phyloP scores from a whole-genome alignment of 2,888 invertebrate genomes.

The Lydus trimaculatus region DNA sequence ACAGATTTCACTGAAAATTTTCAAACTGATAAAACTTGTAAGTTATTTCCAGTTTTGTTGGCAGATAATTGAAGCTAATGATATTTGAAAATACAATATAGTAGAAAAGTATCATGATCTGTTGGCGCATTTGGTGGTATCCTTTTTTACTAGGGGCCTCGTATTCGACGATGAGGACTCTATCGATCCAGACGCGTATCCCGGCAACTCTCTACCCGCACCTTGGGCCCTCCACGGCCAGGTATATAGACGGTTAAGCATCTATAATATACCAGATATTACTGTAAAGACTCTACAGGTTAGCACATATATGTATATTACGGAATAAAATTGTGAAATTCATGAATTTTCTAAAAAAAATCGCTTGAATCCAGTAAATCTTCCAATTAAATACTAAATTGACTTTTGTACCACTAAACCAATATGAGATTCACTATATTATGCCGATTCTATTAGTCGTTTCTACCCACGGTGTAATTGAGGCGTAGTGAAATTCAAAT shows the following conservation, averaged over 20 bases:
- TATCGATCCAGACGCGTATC: slow-evolving; percentile 41
- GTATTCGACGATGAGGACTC: slow-evolving; percentile 37
- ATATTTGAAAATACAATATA: neutral
- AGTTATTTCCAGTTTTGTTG: neutral
- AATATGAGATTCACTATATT: slow-evolving; percentile 6
- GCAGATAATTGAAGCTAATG: neutral
- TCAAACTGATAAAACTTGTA: neutral
- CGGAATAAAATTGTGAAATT: neutral
- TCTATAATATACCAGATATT: slow-evolving; percentile 10
- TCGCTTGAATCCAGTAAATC: neutral
- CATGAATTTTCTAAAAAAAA: neutral
- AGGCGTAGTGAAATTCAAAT: slow-evolving; percentile 18
- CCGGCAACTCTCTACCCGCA: slow-evolving; percentile 36
- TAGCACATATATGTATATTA: slow-evolving; percentile 8
- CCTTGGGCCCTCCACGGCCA: slow-evolving; percentile 35
- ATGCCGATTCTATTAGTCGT: slow-evolving; percentile 17
- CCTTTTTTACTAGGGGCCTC: slow-evolving; percentile 36
- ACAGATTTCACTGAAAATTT: neutral
- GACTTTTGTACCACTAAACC: neutral
- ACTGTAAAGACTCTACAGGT: slow-evolving; percentile 33
- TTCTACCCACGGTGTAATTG: slow-evolving; percentile 13
- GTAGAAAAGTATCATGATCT: slow-evolving; percentile 7
- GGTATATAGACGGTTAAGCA: slow-evolving; percentile 17
- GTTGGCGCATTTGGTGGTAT: slow-evolving; percentile 25
- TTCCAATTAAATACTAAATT: neutral